Evolutionary conservation across 2,113 vertebrate genomes (phyloP).

Genomic region (Rhinoptilus africanus): DNA sequence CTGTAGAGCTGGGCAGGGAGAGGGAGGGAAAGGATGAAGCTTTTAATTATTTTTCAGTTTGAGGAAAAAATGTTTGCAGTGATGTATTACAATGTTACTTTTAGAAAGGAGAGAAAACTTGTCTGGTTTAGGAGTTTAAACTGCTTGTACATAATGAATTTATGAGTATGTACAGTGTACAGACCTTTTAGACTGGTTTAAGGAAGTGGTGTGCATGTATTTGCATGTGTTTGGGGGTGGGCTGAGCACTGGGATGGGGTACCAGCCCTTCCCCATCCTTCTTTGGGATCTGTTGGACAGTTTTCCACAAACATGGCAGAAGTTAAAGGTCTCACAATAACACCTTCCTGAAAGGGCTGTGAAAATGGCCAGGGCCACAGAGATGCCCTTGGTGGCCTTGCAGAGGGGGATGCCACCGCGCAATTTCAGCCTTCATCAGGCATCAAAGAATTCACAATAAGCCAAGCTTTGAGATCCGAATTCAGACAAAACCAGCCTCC

Average conservation of each 20-base stretch:
- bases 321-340: neutral
- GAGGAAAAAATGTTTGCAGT: neutral
- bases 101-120: neutral
- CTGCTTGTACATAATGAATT: neutral
- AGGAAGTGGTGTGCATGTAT: neutral
- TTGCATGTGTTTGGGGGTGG: neutral
- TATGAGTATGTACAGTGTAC: neutral
- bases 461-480: neutral
- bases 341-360: neutral
- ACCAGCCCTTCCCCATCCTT: neutral
- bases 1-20: neutral
- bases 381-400: neutral
- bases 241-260: neutral
- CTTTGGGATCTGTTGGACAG: neutral
- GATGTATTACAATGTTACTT: neutral
- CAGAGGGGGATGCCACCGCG: neutral
- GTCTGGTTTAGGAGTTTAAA: neutral
- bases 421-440: neutral
- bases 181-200: neutral
- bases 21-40: neutral
- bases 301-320: neutral
- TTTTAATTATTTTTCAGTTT: conserved; percentile 11
- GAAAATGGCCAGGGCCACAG: neutral
- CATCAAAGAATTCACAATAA: neutral
- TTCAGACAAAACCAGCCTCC: neutral